phyloP scores from a whole-genome alignment of 2,113 vertebrate genomes.

The Crotalus horridus region DNA sequence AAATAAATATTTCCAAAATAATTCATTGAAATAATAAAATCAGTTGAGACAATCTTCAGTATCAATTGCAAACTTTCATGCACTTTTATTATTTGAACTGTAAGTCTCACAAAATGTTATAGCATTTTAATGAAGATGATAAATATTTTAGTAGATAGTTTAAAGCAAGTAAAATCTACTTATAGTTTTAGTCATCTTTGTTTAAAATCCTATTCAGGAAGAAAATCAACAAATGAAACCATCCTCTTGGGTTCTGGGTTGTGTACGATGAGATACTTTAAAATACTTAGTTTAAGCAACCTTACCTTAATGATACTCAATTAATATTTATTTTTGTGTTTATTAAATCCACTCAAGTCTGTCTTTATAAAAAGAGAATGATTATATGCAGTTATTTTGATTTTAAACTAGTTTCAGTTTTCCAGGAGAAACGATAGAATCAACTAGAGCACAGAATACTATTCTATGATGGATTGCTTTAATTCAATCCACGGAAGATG shows the following conservation, averaged over 20 bases:
- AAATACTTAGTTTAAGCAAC: constrained; percentile 41
- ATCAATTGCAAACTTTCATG: constrained; percentile 29
- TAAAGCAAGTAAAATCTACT: constrained; percentile 24
- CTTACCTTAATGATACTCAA: constrained; percentile 38
- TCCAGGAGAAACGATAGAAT: background rate
- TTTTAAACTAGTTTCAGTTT: constrained; percentile 22
- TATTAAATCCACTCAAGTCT: constrained; percentile 19
- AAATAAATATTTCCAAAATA: constrained; percentile 45
- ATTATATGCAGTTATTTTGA: constrained; percentile 12
- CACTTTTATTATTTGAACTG: constrained; percentile 27
- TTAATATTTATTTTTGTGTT: constrained; percentile 38
- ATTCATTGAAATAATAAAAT: constrained; percentile 52
- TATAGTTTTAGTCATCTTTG: constrained; percentile 11
- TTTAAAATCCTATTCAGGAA: constrained; percentile 22
- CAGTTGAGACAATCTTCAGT: constrained; percentile 41
- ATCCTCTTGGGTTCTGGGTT: constrained; percentile 36
- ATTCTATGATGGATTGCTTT: background rate
- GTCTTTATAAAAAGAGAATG: constrained; percentile 23
- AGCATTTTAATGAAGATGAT: constrained; percentile 32
- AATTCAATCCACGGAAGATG: constrained; percentile 14
- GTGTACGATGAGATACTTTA: constrained; percentile 19
- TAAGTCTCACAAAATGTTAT: constrained; percentile 27
- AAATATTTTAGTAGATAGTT: background rate
- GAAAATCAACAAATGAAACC: constrained; percentile 29
- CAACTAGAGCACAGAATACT: background rate